Base-by-base conservation (phyloP, 2,113 vertebrate species). In the Collichthys lucidus region DNA sequence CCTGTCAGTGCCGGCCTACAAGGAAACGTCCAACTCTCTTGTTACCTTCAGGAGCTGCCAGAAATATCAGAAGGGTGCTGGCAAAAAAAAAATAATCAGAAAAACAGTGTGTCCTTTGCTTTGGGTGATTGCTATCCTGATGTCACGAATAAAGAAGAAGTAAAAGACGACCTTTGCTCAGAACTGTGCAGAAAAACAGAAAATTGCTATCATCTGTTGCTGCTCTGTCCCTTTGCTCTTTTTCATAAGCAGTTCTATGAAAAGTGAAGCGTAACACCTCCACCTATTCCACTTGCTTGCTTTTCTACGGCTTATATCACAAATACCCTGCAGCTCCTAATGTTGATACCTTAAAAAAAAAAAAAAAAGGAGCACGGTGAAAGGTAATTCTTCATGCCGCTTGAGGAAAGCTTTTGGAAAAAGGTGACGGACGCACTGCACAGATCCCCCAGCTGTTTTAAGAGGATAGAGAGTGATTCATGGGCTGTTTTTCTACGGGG, bases 361-460 rank as follows among this genome's bases (percentile, higher is more conserved):
- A n/a, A 74, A 77, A 61, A 66, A 26, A 74, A 14, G 6, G 24
- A 52, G 69, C 40, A 17, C 75, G 61, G 70, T 76, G 74, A 86
- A 77, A 79, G 64, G 77, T 60, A 79, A 26, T 82, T 82, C 82
- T 53, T 79, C 57, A 63, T 35, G 53, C 55, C 57, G 65, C 69
- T 61, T 15, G 64, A 87, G 53, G 26, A 42, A 19, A 3, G 24
- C 24, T 50, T 82, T 76, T 5, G 47, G 62, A 59, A 9, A 55
- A 17, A 80, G 47, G 73, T 83, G 78, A 78, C 11, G 5, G 73
- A 65, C 69, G 55, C 55, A 24, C 29, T 11, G 19, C 24, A 24
- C 80, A 59, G 57, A 80, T 56, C 65, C n/a, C n/a, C 17, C 22
- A 20, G 73, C 64, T 60, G 81, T 84, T 84, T 42, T 29, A 19